Base-by-base conservation (phyloP, 2,888 invertebrate genomes). In the Leptopilina drosophilae region DNA sequence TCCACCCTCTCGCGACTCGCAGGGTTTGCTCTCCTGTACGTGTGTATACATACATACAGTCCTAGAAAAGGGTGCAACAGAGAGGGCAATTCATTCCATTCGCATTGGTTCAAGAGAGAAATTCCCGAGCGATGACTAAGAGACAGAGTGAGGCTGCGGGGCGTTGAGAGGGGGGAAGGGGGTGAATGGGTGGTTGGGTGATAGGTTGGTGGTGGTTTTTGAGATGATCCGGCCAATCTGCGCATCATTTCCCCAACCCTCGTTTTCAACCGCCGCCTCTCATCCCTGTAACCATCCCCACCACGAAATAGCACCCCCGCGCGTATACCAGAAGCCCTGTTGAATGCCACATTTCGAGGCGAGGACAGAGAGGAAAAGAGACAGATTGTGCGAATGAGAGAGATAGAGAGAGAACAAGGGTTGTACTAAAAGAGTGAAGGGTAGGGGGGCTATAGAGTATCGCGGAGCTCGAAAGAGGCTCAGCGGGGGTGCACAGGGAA, bases 151-250 rank as follows among this genome's bases (percentile, higher is more conserved):
- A 53, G 33, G 49, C 82, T 75, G 77, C 49, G 75, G 69, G 77
- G 81, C 82, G 80, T 8, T 80, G 64, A 77, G 46, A 62, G 75
- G 77, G 81, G 77, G 77, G n/a, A n/a, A n/a, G n/a, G n/a, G n/a
- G n/a, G n/a, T n/a, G n/a, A n/a, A n/a, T n/a, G n/a, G n/a, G 77
- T 81, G 78, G 15, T 77, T 64, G 53, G 73, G n/a, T 14, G 59
- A 59, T 26, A 15, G 77, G 81, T 69, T 64, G 78, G 87, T 88
- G 90, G 89, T 87, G 90, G 89, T 91, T 91, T 91, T 91, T 89
- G 90, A 92, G 92, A 92, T 92, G 92, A 92, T 92, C 92, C 91
- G 90, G 92, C 92, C 91, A 92, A 91, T 91, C 92, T 92, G 92
- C 92, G 92, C 92, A 91, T 91, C 91, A 91, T 91, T 91, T 91